Evolutionary conservation across 2,888 invertebrate species (phyloP), one percentile per base, ranked within the genome.

Genomic region (Xestobium rufovillosum): DNA sequence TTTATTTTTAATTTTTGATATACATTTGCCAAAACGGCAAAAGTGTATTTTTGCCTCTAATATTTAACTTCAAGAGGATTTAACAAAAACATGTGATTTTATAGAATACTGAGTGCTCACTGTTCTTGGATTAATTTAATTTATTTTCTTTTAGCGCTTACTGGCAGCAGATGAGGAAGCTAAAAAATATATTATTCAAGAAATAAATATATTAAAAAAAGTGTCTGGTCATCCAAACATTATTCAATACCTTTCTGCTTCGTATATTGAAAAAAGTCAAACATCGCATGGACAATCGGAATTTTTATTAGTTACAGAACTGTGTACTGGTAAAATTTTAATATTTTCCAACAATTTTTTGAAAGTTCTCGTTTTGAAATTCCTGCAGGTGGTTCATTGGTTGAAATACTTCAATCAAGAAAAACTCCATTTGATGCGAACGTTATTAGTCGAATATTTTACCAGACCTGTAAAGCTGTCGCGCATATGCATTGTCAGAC

Each of bases 291-390:
- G 86, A 6, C 83, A 85, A 68, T 78, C 82, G 28, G 96, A 96
- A 66, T 97, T 88, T 69, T 72, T 95, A 52, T 68, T 97, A 43
- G 74, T 97, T 30, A 94, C 92, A 6, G 96, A 97, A 67, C 70
- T 95, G 17, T 97, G 96, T 68, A 77, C 83, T 61, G 94, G 94
- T 71, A n/a, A n/a, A n/a, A n/a, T n/a, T n/a, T n/a, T n/a, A n/a
- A n/a, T n/a, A n/a, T n/a, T n/a, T n/a, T n/a, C 65, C 63, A 28
- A 62, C 57, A 11, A 36, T 16, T 33, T 11, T n/a, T 26, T 13
- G 26, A 34, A n/a, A 29, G 10, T 4, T n/a, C 3, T 14, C 17
- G n/a, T n/a, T n/a, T n/a, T n/a, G 6, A n/a, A 8, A 8, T 19
- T 19, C n/a, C 56, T 59, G 27, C 44, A 70, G 71, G 70, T 41